Base-by-base conservation (phyloP, 2,888 invertebrate genomes). In the Drosophila helvetica region DNA sequence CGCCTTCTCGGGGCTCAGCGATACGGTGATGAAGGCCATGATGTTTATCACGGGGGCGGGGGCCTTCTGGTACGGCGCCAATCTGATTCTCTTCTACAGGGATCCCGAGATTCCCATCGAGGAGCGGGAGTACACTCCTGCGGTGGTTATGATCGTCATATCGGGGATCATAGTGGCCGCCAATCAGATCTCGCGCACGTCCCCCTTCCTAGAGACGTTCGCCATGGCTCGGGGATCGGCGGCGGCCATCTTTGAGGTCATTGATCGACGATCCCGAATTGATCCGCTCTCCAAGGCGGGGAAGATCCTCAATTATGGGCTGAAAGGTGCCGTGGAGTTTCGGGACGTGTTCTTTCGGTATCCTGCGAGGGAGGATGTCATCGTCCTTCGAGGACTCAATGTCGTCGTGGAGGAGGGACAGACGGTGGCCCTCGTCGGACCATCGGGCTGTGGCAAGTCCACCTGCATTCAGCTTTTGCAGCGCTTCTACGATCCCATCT, bases 361-460 rank as follows among this genome's bases (percentile, higher is more conserved):
- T 90, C 97, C 97, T 0, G 94, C 96, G 0, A 92, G 97, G 53
- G 92, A 94, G 19, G 95, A 96, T 86, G 94, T 96, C 9, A 80
- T 85, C 92, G 94, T 97, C 10, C 91, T 97, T 22, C 94, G 94
- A 76, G 96, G 94, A 0, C 84, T 96, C 7, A 94, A 93, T 77
- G 86, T 96, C 18, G 93, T 92, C 59, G 93, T 96, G 47, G 93
- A 93, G 62, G 91, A 92, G 45, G 95, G 95, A 2, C 94, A 95
- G 86, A 95, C 94, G 0, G 93, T 96, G 7, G 96, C 96, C 0
- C 90, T 96, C 9, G 96, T 96, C 1, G 95, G 95, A 0, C 93
- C 94, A 1, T 95, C 95, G 58, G 96, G 96, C 0, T 96, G 96
- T 89, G 96, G 96, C 22, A 96, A 96, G 90, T 96, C 96, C 0